Base-by-base conservation (phyloP, 2,888 invertebrate genomes). In the Bembecia ichneumoniformis region DNA sequence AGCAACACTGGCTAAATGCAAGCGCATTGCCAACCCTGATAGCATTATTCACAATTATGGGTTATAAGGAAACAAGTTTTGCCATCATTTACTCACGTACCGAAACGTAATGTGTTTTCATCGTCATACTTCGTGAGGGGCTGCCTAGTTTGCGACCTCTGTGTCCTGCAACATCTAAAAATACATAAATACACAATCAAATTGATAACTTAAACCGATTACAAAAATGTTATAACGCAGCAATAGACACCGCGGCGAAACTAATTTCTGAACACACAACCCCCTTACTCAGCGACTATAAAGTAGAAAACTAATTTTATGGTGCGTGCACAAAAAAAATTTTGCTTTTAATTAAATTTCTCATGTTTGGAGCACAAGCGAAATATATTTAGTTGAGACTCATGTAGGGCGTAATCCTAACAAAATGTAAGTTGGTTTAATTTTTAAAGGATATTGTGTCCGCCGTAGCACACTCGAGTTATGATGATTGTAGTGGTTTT, bases 401-500 rank as follows among this genome's bases (percentile, higher is more conserved):
- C 14, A 44, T 40, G n/a, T 14, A 40, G 40, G 14, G 40, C 1
- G 14, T 13, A 40, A 40, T 13, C 14, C 40, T 10, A 40, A 40
- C 14, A 40, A 40, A 40, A 14, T 15, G 15, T 44, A 44, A 44
- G 44, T 44, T 16, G 52, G 43, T 54, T 81, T 76, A 79, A 83
- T 82, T 77, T 82, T 82, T 78, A 71, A 82, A 67, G 60, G 71
- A 16, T 63, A 58, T 63, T 67, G 66, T 66, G 64, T 57, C 52
- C 55, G 68, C 73, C 72, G 60, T 63, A 62, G 60, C 58, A 53
- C 48, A 51, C 58, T 57, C 65, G 61, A 68, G 77, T 83, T 86
- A 86, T 82, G 77, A 82, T 83, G 84, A 86, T 84, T 84, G 82
- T 82, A 84, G 84, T 83, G 83, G 71, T 67, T 75, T 80, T 83